These are phyloP conservation scores for Hucho hucho DNA, from an alignment of 2,113 vertebrate species.

Conservation along the genomic window DNA sequence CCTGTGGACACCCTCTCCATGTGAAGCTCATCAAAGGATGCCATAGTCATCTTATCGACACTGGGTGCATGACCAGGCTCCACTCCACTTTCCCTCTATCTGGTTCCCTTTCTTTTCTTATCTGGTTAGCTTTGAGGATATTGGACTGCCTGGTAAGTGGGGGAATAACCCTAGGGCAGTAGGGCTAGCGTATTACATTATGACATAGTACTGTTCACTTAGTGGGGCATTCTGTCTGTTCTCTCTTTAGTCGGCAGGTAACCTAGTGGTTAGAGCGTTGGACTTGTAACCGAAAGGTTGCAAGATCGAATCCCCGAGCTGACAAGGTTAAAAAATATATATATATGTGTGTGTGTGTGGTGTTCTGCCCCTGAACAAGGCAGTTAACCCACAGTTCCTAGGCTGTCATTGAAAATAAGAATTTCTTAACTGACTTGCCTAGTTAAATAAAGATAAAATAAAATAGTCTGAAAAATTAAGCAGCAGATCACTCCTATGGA, in stretches of 20 bases:
- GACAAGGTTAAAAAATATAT: no score
- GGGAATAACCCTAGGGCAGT: background rate
- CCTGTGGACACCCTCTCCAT: constrained; percentile 24
- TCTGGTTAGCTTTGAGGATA: constrained; percentile 3
- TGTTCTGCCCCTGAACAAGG: no score
- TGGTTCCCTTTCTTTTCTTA: background rate
- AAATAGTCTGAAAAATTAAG: constrained; percentile 16
- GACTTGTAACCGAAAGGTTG: no score
- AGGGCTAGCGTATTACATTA: background rate
- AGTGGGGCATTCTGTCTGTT: background rate
- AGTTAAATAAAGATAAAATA: no score
- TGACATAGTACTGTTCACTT: background rate
- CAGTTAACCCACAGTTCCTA: no score
- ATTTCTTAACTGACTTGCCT: no score
- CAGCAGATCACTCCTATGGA: background rate
- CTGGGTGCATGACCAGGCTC: constrained; percentile 10
- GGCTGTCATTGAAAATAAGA: no score
- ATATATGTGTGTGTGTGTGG: no score
- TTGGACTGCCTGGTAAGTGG: background rate
- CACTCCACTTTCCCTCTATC: background rate
- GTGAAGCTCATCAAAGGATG: constrained; percentile 29
- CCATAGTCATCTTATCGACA: constrained; percentile 17
- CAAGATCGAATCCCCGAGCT: no score
- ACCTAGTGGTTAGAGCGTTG: no score
- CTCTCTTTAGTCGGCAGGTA: background rate